phyloP scores from a whole-genome alignment of 2,888 invertebrate species.

The Penaeus monodon region DNA sequence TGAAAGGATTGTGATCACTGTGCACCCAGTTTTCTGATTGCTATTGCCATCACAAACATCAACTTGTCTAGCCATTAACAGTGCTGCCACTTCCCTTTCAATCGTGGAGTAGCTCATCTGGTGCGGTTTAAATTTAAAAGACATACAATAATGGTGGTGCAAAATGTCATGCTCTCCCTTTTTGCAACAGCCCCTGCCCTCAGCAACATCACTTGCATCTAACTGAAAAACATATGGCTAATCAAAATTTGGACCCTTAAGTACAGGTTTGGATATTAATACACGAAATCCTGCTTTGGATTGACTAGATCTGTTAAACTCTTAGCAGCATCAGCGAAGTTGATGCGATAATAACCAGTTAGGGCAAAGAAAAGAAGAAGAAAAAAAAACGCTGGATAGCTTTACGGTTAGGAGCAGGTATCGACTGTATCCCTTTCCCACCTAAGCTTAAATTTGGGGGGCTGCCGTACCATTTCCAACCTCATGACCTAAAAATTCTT shows the following conservation, averaged over 20 bases:
- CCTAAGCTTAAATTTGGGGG: neutral
- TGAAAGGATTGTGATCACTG: slow-evolving; percentile 28
- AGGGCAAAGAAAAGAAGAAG: slow-evolving; percentile 2
- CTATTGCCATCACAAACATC: neutral
- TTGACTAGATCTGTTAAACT: slow-evolving; percentile 12
- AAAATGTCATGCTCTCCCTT: neutral
- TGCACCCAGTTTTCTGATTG: neutral
- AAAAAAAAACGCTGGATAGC: neutral
- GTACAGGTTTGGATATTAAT: slow-evolving; percentile 9
- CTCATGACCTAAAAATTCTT: neutral
- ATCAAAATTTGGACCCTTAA: slow-evolving; percentile 3
- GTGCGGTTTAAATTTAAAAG: neutral
- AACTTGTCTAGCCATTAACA: slow-evolving; percentile 32
- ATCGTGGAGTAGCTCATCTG: slow-evolving; percentile 23
- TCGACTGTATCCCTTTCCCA: neutral
- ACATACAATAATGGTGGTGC: slow-evolving; percentile 2
- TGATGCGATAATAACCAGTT: neutral
- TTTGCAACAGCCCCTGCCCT: slow-evolving; percentile 20
- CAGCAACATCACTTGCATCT: slow-evolving; percentile 24
- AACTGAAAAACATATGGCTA: neutral
- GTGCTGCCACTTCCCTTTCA: slow-evolving; percentile 22
- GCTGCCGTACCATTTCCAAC: neutral
- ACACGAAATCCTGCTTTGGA: neutral
- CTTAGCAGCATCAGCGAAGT: slow-evolving; percentile 2
- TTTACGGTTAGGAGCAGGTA: neutral